Conservation (phyloP, 2,113 vertebrate genomes). For the Phaethon lepturus region DNA sequence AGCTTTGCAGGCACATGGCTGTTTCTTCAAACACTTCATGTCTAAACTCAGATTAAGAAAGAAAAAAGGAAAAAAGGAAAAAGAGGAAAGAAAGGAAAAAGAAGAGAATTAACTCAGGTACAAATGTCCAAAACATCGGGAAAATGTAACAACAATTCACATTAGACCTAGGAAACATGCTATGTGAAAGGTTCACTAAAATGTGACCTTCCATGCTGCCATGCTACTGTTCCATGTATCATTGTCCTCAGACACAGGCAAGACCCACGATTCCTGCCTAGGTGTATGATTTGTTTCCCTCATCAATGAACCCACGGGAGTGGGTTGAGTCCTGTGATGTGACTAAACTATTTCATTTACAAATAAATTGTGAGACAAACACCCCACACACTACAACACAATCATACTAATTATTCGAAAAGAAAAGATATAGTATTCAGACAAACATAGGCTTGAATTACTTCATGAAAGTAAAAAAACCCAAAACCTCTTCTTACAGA, state of each 20-base stretch:
- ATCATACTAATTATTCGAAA: background rate
- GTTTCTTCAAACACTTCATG: background rate
- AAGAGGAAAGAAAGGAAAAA: too few relatives aligned
- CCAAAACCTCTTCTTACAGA: background rate
- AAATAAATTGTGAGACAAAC: background rate
- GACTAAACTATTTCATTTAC: background rate
- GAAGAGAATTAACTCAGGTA: background rate
- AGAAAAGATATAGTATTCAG: background rate
- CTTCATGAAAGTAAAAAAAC: background rate
- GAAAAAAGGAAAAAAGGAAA: too few relatives aligned
- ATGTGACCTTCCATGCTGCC: background rate
- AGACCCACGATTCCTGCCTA: background rate
- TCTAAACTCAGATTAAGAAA: background rate
- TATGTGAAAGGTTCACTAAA: background rate
- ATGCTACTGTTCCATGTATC: too few relatives aligned
- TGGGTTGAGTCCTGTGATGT: background rate
- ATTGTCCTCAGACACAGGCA: background rate
- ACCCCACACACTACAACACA: background rate
- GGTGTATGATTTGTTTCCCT: background rate
- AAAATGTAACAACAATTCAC: background rate
- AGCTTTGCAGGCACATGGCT: background rate
- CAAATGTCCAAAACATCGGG: background rate
- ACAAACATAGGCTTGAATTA: background rate
- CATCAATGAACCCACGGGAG: background rate
- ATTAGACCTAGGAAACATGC: background rate